Evolutionary conservation across 2,888 invertebrate genomes (phyloP).

Genomic region (Pyrgus malvae): DNA sequence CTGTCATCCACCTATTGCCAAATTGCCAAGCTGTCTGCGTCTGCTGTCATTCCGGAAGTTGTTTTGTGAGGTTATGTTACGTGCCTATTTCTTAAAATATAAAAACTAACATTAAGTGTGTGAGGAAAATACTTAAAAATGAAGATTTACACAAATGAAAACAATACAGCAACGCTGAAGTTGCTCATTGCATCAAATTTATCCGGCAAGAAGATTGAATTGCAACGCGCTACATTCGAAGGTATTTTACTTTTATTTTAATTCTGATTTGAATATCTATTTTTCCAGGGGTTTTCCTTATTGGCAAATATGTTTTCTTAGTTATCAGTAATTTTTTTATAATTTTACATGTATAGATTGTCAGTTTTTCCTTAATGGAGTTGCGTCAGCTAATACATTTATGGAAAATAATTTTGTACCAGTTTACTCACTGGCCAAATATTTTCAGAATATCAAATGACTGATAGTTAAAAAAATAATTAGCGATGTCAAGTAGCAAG

Average conservation of each 20-base stretch:
- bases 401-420: too few relatives aligned
- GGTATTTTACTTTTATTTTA: conserved; percentile 64
- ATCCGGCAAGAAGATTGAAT: conserved; percentile 79
- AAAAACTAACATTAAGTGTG: neutral
- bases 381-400: too few relatives aligned
- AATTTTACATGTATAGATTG: too few relatives aligned
- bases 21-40: too few relatives aligned
- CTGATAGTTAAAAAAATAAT: too few relatives aligned
- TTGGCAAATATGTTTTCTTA: neutral
- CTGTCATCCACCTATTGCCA: too few relatives aligned
- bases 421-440: too few relatives aligned
- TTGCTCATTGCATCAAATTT: conserved; percentile 86
- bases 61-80: neutral
- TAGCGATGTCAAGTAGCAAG: too few relatives aligned
- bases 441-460: too few relatives aligned
- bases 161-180: conserved; percentile 89
- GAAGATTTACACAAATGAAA: conserved; percentile 88
- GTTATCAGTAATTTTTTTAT: too few relatives aligned
- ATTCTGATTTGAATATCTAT: conserved; percentile 28
- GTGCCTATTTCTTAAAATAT: neutral
- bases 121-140: conserved; percentile 65
- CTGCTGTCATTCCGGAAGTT: too few relatives aligned
- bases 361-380: too few relatives aligned
- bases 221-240: conserved; percentile 82
- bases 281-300: conserved; percentile 1